phyloP scores from a whole-genome alignment of 2,797 vertebrate species.

The Sandelia bainsii region DNA sequence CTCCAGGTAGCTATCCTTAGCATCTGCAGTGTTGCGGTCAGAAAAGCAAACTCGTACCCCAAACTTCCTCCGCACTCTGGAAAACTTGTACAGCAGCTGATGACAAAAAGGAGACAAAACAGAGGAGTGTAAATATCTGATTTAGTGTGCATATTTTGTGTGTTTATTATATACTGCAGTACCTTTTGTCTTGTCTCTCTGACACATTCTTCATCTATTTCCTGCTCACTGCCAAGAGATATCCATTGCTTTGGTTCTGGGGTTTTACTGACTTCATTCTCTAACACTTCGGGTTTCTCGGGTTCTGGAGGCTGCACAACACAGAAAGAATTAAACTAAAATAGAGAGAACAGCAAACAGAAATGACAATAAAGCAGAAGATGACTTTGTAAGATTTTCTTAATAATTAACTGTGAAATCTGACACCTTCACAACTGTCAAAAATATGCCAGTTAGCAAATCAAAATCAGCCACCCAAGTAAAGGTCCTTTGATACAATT shows the following conservation, averaged over 20 bases:
- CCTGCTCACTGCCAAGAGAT: slow-evolving; percentile 91
- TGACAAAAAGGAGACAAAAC: slow-evolving; percentile 52
- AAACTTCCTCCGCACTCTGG: slow-evolving; percentile 81
- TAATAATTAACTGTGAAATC: not conserved
- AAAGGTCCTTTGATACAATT: slow-evolving; percentile 4
- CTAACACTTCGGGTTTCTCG: slow-evolving; percentile 66
- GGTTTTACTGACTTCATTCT: slow-evolving; percentile 71
- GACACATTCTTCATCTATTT: slow-evolving; percentile 90
- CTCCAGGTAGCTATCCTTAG: slow-evolving; percentile 81
- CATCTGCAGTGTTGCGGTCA: slow-evolving; percentile 79
- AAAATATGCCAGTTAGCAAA: slow-evolving; percentile 4
- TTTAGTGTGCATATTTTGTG: not conserved
- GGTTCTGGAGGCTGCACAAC: slow-evolving; percentile 78
- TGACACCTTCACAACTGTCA: not conserved
- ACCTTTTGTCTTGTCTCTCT: slow-evolving; percentile 85
- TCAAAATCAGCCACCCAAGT: not conserved
- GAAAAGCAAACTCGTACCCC: slow-evolving; percentile 82
- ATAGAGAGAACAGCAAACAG: not conserved
- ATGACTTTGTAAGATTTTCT: not conserved
- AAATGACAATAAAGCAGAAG: not conserved
- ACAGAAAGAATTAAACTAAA: slow-evolving; percentile 26
- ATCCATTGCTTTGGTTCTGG: slow-evolving; percentile 86
- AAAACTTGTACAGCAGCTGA: slow-evolving; percentile 87
- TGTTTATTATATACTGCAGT: slow-evolving; percentile 4
- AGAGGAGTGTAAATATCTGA: not conserved